These are phyloP conservation scores for Rotaria macrura DNA, from an alignment of 2,888 invertebrate genomes.

Conservation along the genomic window DNA sequence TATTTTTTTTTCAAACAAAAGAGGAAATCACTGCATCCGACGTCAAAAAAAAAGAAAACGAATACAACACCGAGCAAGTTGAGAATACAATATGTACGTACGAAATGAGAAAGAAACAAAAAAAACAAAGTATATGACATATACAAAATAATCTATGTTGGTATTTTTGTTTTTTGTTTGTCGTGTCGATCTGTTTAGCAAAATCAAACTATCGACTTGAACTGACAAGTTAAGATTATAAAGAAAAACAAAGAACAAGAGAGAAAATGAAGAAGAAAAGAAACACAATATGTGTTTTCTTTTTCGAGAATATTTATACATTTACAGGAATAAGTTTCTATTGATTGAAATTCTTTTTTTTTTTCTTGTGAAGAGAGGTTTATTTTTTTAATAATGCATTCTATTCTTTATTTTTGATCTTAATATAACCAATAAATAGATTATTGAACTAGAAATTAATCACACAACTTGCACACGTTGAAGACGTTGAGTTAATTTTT, in stretches of 20 bases:
- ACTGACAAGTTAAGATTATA: not conserved
- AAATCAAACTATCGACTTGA: not conserved
- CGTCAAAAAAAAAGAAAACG: conserved; percentile 8
- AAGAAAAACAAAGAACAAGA: not conserved
- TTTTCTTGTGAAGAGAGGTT: too few relatives aligned
- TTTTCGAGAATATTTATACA: not conserved
- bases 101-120: not conserved
- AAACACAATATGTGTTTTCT: not conserved
- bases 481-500: conserved; percentile 19
- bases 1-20: not conserved
- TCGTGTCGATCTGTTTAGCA: not conserved
- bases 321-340: not conserved
- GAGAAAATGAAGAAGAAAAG: not conserved
- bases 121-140: not conserved
- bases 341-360: too few relatives aligned
- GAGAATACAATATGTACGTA: conserved; percentile 12
- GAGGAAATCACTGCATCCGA: conserved; percentile 16
- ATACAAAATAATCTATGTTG: not conserved
- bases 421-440: not conserved
- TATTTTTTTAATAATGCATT: not conserved
- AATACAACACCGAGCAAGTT: conserved; percentile 4
- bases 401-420: not conserved
- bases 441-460: conserved; percentile 1
- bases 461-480: conserved; percentile 15
- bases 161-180: not conserved